Percentiles rank a stretch among this genome's conserved stretches.
These are phyloP conservation scores for Lampropteryx suffumata DNA, from an alignment of 2,888 invertebrate genomes.

Conservation along the genomic window DNA sequence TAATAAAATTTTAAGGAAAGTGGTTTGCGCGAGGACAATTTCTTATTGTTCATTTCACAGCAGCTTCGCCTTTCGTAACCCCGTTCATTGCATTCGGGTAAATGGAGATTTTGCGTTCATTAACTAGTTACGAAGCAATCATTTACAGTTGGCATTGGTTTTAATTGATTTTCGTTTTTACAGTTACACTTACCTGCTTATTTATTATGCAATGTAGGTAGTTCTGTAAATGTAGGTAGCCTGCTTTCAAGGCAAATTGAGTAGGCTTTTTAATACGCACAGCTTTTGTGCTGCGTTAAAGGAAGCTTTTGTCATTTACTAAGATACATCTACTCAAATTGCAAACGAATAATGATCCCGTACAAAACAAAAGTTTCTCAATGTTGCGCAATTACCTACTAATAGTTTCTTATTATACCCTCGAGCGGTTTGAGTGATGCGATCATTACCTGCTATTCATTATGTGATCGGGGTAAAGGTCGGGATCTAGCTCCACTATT, in stretches of 20 bases:
- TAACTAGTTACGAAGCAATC: constrained; percentile 22
- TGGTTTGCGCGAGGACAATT: not conserved
- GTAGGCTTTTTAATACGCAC: too few relatives aligned
- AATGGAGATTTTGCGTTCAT: constrained; percentile 9
- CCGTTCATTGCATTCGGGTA: constrained; percentile 8
- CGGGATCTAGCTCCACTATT: constrained; percentile 5
- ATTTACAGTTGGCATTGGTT: constrained; percentile 6
- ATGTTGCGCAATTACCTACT: too few relatives aligned
- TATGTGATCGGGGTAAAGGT: constrained; percentile 1
- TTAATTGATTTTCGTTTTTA: constrained; percentile 3
- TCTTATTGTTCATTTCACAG: constrained; percentile 10
- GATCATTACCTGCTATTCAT: constrained; percentile 5
- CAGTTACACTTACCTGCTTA: not conserved
- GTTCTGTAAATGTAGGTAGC: too few relatives aligned
- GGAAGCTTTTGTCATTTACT: too few relatives aligned
- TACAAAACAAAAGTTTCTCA: too few relatives aligned
- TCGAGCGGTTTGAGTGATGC: not conserved
- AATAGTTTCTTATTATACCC: too few relatives aligned
- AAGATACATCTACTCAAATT: too few relatives aligned
- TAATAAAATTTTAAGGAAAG: constrained; percentile 10
- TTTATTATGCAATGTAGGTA: too few relatives aligned
- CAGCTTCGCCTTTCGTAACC: constrained; percentile 15
- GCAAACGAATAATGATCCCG: too few relatives aligned
- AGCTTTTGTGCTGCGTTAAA: too few relatives aligned
- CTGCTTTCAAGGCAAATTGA: too few relatives aligned